Evolutionary conservation across 2,888 invertebrate species (phyloP), one percentile per base, ranked within the genome.

Genomic region (Acanthosoma haemorrhoidale): DNA sequence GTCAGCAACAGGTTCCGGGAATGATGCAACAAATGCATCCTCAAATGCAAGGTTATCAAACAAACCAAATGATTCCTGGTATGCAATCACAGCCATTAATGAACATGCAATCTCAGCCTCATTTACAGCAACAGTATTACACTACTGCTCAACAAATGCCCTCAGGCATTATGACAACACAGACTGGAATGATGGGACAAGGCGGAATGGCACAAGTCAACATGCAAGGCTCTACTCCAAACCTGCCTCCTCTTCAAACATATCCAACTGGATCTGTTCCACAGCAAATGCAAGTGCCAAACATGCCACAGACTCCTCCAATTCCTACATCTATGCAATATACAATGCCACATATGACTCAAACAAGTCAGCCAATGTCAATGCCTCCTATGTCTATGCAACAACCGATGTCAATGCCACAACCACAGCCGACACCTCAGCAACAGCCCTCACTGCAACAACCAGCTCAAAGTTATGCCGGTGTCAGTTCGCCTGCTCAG

Each of bases 21-120:
- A 79, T 78, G 74, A 81, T 83, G 80, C 83, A 83, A 76, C 83
- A 83, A 75, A 78, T 82, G 41, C 83, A 83, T 76, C 82, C 83
- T 73, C 9, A 83, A 80, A 73, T 82, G 83, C 79, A 82, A 66
- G 73, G 70, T 38, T 73, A 69, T 63, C 70, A 68, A 61, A 64
- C 21, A 15, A 51, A 51, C 6, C 63, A 70, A 29, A 73, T 73
- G 71, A 72, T 72, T 66, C 31, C 71, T 18, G 69, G 69, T 34
- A 69, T 73, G 41, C 69, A 64, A 11, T 68, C 68, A 8, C 74
- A 73, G 43, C 75, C 72, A 11, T 68, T 74, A 67, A 73, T 71
- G 60, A 64, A 43, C 18, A 69, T 72, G 4, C 73, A 71, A 15
- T 57, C 69, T 31, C 73, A 72, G 60, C 73, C 70, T 32, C 73